Evolutionary conservation across 2,113 vertebrate genomes (phyloP), one percentile per base, ranked within the genome.

Genomic region (Oriolus oriolus): DNA sequence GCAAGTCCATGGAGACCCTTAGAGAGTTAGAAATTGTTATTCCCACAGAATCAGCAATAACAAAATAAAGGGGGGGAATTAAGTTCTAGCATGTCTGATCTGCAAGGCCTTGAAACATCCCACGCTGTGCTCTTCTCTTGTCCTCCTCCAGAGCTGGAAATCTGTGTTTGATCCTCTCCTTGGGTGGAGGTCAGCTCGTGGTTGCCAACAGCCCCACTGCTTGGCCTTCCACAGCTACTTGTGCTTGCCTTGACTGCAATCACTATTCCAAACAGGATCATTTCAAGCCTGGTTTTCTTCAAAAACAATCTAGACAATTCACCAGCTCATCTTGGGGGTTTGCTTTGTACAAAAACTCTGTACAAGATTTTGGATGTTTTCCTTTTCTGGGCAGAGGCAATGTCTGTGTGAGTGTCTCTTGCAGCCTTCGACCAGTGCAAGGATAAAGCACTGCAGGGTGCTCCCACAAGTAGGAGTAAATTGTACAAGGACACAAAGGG

Each of bases 391-490:
- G 24, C 20, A 31, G 52, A 14, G 57, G 31, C 53, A 12, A 1
- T 2, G 2, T 35, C 49, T 39, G 3, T 49, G 66, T 10, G 3
- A 24, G 9, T 76, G 12, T 20, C 49, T 64, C 23, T n/a, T 54
- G 66, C 6, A 28, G 1, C 47, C 11, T 5, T 9, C 0, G 0
- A 6, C 24, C 37, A 39, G 37, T 69, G 42, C 37, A 13, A 54
- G 59, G 39, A 9, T 26, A 27, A 50, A 73, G 49, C 53, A 3
- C 53, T 35, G 77, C 54, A 24, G 44, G 56, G 50, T 53, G 52
- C 28, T 69, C 61, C 82, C 59, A 8, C 24, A 24, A 16, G 27
- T 33, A 8, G 17, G 3, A 10, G 10, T 28, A 35, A 70, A 45
- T 45, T 26, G 7, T 13, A 1, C 31, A 22, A 13, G 15, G 50